phyloP scores from a whole-genome alignment of 2,797 vertebrate species.

The Hydrolagus colliei region DNA sequence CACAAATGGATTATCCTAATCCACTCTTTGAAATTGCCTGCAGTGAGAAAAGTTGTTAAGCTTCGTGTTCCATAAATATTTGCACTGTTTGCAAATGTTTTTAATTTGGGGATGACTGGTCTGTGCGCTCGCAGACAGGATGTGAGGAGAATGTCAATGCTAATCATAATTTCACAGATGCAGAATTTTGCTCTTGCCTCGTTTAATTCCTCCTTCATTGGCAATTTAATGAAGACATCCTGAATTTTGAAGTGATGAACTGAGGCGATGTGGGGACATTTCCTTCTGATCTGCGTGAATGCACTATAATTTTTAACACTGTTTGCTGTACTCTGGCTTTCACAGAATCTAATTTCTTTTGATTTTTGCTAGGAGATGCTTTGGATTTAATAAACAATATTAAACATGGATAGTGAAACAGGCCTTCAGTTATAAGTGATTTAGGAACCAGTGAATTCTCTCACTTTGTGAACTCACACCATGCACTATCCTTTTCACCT shows the following conservation, averaged over 20 bases:
- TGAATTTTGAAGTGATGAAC: too few relatives aligned
- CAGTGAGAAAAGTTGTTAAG: not conserved
- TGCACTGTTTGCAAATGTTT: not conserved
- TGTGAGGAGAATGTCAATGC: not conserved
- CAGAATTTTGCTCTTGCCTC: not conserved
- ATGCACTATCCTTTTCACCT: not conserved
- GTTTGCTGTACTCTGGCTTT: too few relatives aligned
- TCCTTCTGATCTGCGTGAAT: too few relatives aligned
- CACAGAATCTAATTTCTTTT: too few relatives aligned
- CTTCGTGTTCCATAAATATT: not conserved
- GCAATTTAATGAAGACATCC: not conserved
- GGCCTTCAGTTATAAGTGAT: too few relatives aligned
- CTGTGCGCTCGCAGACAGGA: not conserved
- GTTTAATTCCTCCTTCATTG: not conserved
- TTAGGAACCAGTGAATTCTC: too few relatives aligned
- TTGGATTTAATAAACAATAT: too few relatives aligned
- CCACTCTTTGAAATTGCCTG: conserved; percentile 41
- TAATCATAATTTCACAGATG: not conserved
- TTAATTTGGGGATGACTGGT: not conserved
- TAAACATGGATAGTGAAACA: too few relatives aligned
- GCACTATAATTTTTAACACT: too few relatives aligned
- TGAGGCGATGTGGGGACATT: too few relatives aligned
- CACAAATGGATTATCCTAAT: conserved; percentile 67
- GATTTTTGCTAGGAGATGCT: too few relatives aligned
- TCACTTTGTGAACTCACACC: not conserved